Evolutionary conservation across 2,113 vertebrate genomes (phyloP), one percentile per base, ranked within the genome.

Genomic region (Pituophis catenifer): DNA sequence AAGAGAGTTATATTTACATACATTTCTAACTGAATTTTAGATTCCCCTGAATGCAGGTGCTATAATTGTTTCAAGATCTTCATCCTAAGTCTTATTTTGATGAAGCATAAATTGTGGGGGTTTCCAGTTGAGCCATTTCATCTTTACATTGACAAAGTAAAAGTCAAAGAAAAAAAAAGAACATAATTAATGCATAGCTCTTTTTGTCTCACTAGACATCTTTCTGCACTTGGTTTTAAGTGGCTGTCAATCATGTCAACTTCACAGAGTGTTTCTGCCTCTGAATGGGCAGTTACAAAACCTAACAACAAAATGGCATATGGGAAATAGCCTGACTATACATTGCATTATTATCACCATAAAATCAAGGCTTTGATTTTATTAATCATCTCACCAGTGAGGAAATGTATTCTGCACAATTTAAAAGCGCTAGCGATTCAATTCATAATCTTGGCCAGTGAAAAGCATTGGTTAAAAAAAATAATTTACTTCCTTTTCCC

Each of bases 101-200:
- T 17, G 92, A 70, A 92, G 3, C 55, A 92, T 15, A 95, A 93
- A 62, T 87, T 89, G 94, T 0, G 96, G 57, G 50, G n/a, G 87
- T 95, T 95, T 59, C 87, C 52, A 2, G 23, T 44, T 93, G 89
- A 38, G 91, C 55, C 94, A 9, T 88, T 95, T 95, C 85, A 90
- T 81, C 53, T 96, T 96, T 94, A 85, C 87, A 19, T 90, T 91
- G 95, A 93, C 88, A 96, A 81, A 57, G 17, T 91, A 48, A 10
- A 81, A 91, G 29, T 6, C 26, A 53, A 92, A 70, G 29, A 24
- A 26, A 26, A 65, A 57, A 53, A 95, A 95, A 95, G 85, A 85
- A 89, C 70, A 38, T 59, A 95, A 92, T 91, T 55, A 81, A 89
- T 90, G 8, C 8, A 44, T 92, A 93, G 19, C 59, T 93, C 15